Evolutionary conservation across 2,113 vertebrate genomes (phyloP), one percentile per base, ranked within the genome.

Genomic region (Pelmatolapia mariae): DNA sequence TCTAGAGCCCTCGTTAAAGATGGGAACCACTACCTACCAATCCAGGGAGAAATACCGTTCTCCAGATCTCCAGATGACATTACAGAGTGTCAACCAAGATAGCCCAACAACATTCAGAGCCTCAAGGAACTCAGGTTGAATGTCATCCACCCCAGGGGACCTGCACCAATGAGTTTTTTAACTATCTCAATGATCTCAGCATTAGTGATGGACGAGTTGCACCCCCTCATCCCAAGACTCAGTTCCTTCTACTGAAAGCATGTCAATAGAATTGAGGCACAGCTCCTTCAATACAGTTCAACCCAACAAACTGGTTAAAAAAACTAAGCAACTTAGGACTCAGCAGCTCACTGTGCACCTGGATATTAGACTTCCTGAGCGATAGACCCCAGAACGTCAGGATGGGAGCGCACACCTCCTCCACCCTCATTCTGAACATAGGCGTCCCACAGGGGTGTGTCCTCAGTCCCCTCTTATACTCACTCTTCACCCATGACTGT

Each of bases 11-110:
- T 19, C 5, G 0, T 61, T 61, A 18, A 61, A 61, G 29, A 61
- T 61, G 57, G 57, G 57, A 61, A 61, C 57, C 29, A 4, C 57
- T 61, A 61, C 13, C 18, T 33, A 61, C 0, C 57, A 61, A 61
- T 33, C 29, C 29, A 61, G 0, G 13, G 0, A n/a, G 8, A 0
- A 61, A 61, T 33, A 61, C 57, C 5, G 3, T 16, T 59, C 24
- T 5, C 29, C 57, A 61, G 29, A 61, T 61, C 0, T 61, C 57
- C 57, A 61, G 26, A 59, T 31, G 56, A 59, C 57, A 59, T 31
- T 31, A 59, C 57, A 59, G 57, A 61, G 26, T 61, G 26, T 61
- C 57, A 10, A 31, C 26, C 57, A 31, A 61, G 3, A 59, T 59
- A 61, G 2, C 57, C 57, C 57, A 61, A 18, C 57, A 61, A 10